Evolutionary conservation across 2,888 invertebrate genomes (phyloP), one percentile per base, ranked within the genome.

Genomic region (Phalera bucephala): DNA sequence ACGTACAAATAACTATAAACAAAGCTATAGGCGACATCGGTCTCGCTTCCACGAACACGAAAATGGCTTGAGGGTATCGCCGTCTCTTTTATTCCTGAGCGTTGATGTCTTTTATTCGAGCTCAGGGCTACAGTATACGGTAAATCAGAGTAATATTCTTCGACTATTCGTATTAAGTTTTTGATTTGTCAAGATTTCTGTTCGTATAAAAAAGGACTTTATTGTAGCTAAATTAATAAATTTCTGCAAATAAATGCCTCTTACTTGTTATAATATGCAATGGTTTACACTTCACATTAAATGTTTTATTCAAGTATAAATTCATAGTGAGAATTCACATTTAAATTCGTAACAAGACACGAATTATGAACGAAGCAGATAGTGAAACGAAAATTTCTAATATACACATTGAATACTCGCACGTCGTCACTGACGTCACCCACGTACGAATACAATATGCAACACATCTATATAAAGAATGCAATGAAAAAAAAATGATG

Each of bases 51-150:
- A 55, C 83, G 49, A 59, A 61, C 52, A 63, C 54, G 54, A 68
- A 68, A 70, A 62, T 47, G 33, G 47, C 52, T 56, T 56, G 54
- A 44, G 47, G 35, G 40, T 48, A 40, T 51, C 41, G 51, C 54
- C 50, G 50, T 83, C 82, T 72, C 80, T 57, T 62, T 75, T 60
- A 46, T 64, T 55, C 64, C 51, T 54, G 67, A 69, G 76, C 87
- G 87, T 87, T 86, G 84, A 88, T 80, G 84, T 88, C 88, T 86
- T 87, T 87, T 84, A 67, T 69, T 79, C 68, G 66, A 69, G 66
- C 63, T 69, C 64, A 56, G 60, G 33, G 36, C n/a, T 46, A 54
- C 51, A 78, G 80, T 70, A 76, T 63, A 80, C 33, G 58, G 37
- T 45, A 64, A 45, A 37, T 33, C 33, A 53, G 48, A 58, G 41